These are phyloP conservation scores for Chaetogeoica ovagalla DNA, from an alignment of 2,888 invertebrate species.

Conservation along the genomic window DNA sequence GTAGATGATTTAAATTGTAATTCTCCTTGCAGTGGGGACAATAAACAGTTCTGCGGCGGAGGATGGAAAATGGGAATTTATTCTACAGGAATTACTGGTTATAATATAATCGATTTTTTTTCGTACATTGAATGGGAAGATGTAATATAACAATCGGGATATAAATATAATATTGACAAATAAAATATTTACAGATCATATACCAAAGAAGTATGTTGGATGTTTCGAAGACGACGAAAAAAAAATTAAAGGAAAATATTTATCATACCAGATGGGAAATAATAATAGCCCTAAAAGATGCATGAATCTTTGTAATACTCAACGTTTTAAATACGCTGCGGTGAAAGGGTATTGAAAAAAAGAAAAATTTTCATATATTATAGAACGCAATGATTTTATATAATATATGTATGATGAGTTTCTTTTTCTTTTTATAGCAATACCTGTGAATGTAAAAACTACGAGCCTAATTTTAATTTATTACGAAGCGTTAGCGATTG, in stretches of 20 bases:
- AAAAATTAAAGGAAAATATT: constrained; percentile 26
- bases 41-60: constrained; percentile 55
- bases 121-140: background rate
- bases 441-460: constrained; percentile 31
- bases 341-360: constrained; percentile 33
- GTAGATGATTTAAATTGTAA: constrained; percentile 55
- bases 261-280: constrained; percentile 18
- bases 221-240: constrained; percentile 36
- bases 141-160: too few relatives aligned
- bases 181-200: constrained; percentile 18
- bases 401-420: background rate
- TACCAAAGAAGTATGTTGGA: constrained; percentile 40
- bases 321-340: constrained; percentile 33
- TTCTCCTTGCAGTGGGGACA: constrained; percentile 55
- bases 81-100: constrained; percentile 55
- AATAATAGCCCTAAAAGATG: constrained; percentile 49
- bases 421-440: background rate
- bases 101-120: background rate
- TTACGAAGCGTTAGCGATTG: constrained; percentile 25
- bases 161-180: background rate
- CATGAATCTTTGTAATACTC: constrained; percentile 46
- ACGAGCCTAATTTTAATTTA: constrained; percentile 19
- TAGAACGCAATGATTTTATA: background rate
- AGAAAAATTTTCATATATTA: background rate
- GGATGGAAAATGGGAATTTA: constrained; percentile 56